phyloP scores from a whole-genome alignment of 2,888 invertebrate genomes.

The Penaeus monodon region DNA sequence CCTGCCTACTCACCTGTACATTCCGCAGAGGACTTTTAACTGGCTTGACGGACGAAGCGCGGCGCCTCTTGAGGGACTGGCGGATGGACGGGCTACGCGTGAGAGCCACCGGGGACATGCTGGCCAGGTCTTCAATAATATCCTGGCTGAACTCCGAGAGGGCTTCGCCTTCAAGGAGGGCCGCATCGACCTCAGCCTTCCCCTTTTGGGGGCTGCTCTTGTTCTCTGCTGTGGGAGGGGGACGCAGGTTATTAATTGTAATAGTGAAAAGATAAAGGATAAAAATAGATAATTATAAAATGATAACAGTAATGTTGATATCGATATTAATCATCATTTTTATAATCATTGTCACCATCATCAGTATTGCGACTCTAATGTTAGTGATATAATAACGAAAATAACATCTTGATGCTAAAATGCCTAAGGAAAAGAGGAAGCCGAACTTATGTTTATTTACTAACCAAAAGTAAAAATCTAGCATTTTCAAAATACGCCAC shows the following conservation, averaged over 20 bases:
- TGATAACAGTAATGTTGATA: too few species aligned
- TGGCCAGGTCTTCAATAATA: conserved; percentile 44
- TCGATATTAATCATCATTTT: too few species aligned
- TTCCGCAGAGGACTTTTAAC: not conserved
- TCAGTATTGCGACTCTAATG: too few species aligned
- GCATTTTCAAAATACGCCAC: too few species aligned
- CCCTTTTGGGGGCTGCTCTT: conserved; percentile 65
- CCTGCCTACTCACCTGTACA: not conserved
- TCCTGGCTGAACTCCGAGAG: conserved; percentile 35
- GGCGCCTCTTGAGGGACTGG: conserved; percentile 28
- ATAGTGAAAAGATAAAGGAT: too few species aligned
- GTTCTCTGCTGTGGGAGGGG: conserved; percentile 50
- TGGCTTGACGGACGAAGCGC: conserved; percentile 14
- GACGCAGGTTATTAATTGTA: not conserved
- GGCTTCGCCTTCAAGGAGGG: conserved; percentile 10
- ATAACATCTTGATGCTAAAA: too few species aligned
- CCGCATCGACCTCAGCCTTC: conserved; percentile 61
- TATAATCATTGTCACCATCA: too few species aligned
- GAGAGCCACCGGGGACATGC: conserved; percentile 41
- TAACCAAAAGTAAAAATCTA: too few species aligned
- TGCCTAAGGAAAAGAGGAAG: too few species aligned
- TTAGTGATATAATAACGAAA: too few species aligned
- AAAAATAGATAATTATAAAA: too few species aligned
- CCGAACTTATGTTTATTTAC: too few species aligned
- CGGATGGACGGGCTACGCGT: conserved; percentile 16